These are phyloP conservation scores for Cossypha heuglini DNA, from an alignment of 2,797 vertebrate genomes.

Conservation along the genomic window DNA sequence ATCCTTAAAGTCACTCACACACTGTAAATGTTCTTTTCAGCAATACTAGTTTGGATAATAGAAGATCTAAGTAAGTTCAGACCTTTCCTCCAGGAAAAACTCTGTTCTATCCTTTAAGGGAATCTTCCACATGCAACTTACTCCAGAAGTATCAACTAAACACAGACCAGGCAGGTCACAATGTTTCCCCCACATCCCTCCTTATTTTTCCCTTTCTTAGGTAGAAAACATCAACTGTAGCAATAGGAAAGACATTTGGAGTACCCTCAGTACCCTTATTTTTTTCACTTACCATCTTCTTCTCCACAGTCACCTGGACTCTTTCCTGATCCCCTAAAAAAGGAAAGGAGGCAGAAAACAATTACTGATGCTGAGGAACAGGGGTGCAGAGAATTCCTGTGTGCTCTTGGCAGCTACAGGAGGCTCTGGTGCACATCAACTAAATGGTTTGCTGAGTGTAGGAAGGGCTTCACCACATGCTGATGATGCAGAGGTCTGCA, in stretches of 20 bases:
- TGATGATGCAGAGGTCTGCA: not conserved
- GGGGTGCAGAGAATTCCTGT: not conserved
- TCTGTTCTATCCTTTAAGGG: not conserved
- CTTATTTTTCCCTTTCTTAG: not conserved
- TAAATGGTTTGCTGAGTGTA: not conserved
- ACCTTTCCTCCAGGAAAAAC: not conserved
- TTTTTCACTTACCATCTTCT: slow-evolving; percentile 59
- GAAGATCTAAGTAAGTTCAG: not conserved
- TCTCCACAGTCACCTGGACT: slow-evolving; percentile 7
- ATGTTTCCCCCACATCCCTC: not conserved
- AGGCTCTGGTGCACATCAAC: not conserved
- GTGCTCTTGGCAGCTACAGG: not conserved
- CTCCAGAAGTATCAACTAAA: not conserved
- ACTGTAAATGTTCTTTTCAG: not conserved
- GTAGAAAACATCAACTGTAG: not conserved
- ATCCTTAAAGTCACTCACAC: not conserved
- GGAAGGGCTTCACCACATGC: not conserved
- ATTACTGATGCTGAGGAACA: not conserved
- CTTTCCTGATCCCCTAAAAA: slow-evolving; percentile 25
- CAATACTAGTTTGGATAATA: not conserved
- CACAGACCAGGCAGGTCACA: not conserved
- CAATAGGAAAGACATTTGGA: not conserved
- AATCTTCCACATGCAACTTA: not conserved
- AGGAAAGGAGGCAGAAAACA: not conserved
- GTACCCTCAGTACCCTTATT: not conserved